A percentile compares a stretch with the other conserved stretches of the same genome.
Evolutionary conservation across 2,888 invertebrate genomes (phyloP).

Genomic region (Acanthosepion esculentum): DNA sequence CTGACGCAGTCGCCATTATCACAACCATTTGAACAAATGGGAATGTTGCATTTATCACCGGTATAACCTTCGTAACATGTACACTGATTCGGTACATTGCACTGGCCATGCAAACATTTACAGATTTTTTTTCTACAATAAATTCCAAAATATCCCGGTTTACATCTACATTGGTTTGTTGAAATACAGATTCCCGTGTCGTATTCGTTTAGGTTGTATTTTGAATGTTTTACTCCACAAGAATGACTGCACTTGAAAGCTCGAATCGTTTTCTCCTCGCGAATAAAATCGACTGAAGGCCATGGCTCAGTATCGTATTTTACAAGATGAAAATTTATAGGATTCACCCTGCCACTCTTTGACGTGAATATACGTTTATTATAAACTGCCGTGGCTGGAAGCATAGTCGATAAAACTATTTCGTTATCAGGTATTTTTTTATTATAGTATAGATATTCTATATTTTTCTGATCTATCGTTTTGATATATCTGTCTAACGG

Average conservation of each 20-base stretch:
- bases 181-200: neutral
- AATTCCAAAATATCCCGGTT: conserved; percentile 53
- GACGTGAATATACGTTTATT: neutral
- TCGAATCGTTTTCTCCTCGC: neutral
- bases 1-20: conserved; percentile 56
- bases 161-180: conserved; percentile 51
- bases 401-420: neutral
- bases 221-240: neutral
- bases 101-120: conserved; percentile 55
- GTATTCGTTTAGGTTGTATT: neutral
- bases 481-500: too few relatives aligned
- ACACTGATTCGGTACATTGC: conserved; percentile 55
- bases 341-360: neutral
- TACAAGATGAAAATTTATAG: neutral
- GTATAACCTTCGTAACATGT: conserved; percentile 56
- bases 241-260: neutral
- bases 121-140: conserved; percentile 54
- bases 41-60: conserved; percentile 54
- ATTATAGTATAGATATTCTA: too few relatives aligned
- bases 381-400: neutral
- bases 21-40: conserved; percentile 55
- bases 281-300: neutral
- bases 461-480: too few relatives aligned
- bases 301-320: neutral
- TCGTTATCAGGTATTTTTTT: neutral